Percentiles rank a stretch among this genome's conserved stretches.
Evolutionary conservation across 1,140 invertebrate species (phyloP).

Genomic region (Chionoecetes opilio): DNA sequence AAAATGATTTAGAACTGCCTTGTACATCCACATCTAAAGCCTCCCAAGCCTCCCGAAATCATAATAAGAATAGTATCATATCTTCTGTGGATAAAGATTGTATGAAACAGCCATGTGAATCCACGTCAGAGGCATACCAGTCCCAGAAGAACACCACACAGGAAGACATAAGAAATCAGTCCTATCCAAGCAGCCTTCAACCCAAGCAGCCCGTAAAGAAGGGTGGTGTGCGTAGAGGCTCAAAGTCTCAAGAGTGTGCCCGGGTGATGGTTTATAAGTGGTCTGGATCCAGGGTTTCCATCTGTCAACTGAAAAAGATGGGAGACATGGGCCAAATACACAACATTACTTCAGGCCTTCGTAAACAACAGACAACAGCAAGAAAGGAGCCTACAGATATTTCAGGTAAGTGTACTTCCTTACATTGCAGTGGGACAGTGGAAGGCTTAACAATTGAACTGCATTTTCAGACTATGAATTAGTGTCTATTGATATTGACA

Average conservation of each 20-base stretch:
- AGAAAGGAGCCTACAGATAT: not conserved
- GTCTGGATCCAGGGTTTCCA: not conserved
- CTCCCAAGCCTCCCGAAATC: no score
- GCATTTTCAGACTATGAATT: no score
- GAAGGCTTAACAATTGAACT: no score
- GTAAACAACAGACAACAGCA: not conserved
- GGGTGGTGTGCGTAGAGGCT: not conserved
- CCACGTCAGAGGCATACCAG: not conserved
- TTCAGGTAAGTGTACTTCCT: conserved; percentile 21
- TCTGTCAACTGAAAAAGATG: not conserved
- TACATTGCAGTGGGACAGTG: not conserved
- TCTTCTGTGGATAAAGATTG: not conserved
- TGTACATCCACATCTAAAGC: no score
- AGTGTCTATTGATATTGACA: no score
- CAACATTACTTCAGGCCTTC: conserved; percentile 54
- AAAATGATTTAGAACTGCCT: no score
- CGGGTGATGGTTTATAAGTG: not conserved
- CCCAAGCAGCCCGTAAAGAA: not conserved
- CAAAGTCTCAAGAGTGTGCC: not conserved
- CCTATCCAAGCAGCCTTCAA: no score
- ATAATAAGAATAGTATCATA: no score
- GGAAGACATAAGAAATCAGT: not conserved
- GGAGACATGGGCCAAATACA: conserved; percentile 54
- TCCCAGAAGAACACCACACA: not conserved
- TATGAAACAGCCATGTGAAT: not conserved